phyloP scores from a whole-genome alignment of 2,888 invertebrate genomes.

The Cephonodes hylas region DNA sequence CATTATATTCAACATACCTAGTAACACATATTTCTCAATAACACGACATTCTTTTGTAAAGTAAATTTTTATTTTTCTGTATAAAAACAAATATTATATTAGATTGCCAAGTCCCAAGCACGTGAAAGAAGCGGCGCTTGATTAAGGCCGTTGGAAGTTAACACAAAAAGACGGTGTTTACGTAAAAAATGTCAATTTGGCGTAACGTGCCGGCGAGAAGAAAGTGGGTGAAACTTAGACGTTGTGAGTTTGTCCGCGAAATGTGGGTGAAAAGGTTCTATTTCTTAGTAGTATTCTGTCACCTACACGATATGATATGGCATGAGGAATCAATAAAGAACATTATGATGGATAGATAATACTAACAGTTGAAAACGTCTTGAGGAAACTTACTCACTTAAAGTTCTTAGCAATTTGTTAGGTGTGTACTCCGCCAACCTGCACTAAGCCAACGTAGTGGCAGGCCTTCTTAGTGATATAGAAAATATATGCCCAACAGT shows the following conservation, averaged over 20 bases:
- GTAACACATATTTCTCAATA: too few relatives aligned
- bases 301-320: slow-evolving; percentile 23
- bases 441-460: too few relatives aligned
- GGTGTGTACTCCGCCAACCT: too few relatives aligned
- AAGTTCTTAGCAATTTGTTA: too few relatives aligned
- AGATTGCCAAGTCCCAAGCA: neutral
- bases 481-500: too few relatives aligned
- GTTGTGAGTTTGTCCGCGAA: slow-evolving; percentile 51
- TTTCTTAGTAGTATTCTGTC: slow-evolving; percentile 49
- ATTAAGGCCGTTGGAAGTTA: slow-evolving; percentile 4
- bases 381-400: too few relatives aligned
- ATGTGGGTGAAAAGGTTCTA: slow-evolving; percentile 49
- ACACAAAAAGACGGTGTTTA: slow-evolving; percentile 6
- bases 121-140: slow-evolving; percentile 4
- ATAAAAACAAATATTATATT: neutral
- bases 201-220: slow-evolving; percentile 13
- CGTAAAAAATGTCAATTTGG: slow-evolving; percentile 14
- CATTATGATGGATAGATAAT: neutral
- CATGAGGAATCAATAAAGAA: slow-evolving; percentile 22
- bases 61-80: neutral
- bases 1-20: too few relatives aligned
- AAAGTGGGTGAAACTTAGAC: slow-evolving; percentile 38
- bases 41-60: too few relatives aligned
- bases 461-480: too few relatives aligned
- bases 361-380: too few relatives aligned